A percentile compares a stretch with the other conserved stretches of the same genome.
Evolutionary conservation across 2,113 vertebrate species (phyloP).

Genomic region (Tyrannus savana): DNA sequence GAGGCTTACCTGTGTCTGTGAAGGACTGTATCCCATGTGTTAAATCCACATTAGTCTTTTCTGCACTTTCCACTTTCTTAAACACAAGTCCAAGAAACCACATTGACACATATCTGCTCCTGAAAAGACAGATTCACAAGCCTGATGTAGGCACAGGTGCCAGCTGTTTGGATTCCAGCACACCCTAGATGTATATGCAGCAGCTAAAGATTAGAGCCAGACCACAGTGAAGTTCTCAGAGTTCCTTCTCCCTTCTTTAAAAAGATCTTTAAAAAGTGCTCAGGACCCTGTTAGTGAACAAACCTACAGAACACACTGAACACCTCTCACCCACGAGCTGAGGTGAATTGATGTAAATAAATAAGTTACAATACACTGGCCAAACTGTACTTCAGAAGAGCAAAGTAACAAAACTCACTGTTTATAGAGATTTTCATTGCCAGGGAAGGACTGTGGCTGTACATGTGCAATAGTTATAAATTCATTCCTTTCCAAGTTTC

Average conservation of each 20-base stretch:
- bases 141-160: neutral
- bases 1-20: slow-evolving; percentile 90
- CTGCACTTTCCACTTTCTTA: slow-evolving; percentile 91
- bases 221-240: neutral
- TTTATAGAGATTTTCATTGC: slow-evolving; percentile 81
- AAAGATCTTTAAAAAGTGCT: neutral
- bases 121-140: slow-evolving; percentile 55
- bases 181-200: neutral
- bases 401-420: slow-evolving; percentile 79
- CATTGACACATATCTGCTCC: slow-evolving; percentile 89
- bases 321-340: neutral
- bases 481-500: slow-evolving; percentile 94
- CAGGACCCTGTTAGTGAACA: neutral
- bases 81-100: slow-evolving; percentile 98
- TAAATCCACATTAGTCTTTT: slow-evolving; percentile 92
- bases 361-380: neutral
- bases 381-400: neutral
- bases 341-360: neutral
- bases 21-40: slow-evolving; percentile 96
- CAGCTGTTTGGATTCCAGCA: neutral
- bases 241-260: neutral
- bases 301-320: neutral
- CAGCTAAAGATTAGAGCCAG: neutral
- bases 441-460: slow-evolving; percentile 94
- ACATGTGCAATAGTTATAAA: slow-evolving; percentile 95